Evolutionary conservation across 2,888 invertebrate species (phyloP).

Genomic region (Lasioglossum leucozonium): DNA sequence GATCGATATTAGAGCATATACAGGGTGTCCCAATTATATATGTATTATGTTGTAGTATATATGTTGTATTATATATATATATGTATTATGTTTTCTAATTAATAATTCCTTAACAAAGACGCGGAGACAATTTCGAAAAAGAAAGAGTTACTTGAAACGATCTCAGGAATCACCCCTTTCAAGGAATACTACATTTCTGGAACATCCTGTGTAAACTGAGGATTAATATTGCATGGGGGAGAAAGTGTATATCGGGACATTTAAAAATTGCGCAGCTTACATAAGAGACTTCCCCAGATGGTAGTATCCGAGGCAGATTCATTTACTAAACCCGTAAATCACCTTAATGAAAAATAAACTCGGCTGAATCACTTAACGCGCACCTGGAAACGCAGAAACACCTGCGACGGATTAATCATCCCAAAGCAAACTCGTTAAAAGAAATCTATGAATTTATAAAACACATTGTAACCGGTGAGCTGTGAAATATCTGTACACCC

Average conservation of each 20-base stretch:
- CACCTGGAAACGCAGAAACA: conserved; percentile 42
- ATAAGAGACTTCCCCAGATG: background rate
- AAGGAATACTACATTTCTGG: too few species aligned
- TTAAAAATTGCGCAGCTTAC: background rate
- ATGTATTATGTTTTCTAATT: too few species aligned
- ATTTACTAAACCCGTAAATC: background rate
- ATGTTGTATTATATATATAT: too few species aligned
- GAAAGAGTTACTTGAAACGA: too few species aligned
- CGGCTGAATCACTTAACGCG: conserved; percentile 22
- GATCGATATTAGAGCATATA: background rate
- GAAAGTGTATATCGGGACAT: background rate
- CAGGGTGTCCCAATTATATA: too few species aligned
- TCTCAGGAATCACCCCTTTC: too few species aligned
- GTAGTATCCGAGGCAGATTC: background rate
- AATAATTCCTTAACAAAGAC: too few species aligned
- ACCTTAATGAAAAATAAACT: conserved; percentile 1
- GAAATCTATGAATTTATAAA: background rate
- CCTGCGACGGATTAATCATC: conserved; percentile 50
- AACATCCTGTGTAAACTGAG: background rate
- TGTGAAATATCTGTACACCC: background rate
- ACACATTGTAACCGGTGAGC: background rate
- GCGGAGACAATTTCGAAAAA: too few species aligned
- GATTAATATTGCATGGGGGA: background rate
- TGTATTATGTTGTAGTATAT: too few species aligned
- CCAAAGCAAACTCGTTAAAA: conserved; percentile 13